Conservation (phyloP, 2,888 invertebrate species). For the Macaria liturata region DNA sequence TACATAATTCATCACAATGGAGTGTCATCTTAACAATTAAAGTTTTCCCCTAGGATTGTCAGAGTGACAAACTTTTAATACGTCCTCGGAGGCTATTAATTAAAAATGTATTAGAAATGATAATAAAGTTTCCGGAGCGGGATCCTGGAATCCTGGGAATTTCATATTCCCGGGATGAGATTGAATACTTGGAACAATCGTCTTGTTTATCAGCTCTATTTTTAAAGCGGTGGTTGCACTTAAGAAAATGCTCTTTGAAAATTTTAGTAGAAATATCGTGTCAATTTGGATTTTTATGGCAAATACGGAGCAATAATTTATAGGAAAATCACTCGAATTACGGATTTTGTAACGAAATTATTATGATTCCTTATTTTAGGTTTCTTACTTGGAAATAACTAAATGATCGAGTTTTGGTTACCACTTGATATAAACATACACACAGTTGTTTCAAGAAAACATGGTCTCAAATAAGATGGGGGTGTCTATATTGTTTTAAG, state of each 20-base stretch:
- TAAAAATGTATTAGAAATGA: constrained; percentile 60
- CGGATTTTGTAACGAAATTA: no score
- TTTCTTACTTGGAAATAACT: no score
- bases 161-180: constrained; percentile 55
- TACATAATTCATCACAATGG: constrained; percentile 22
- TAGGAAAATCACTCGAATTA: no score
- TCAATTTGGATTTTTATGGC: no score
- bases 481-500: no score
- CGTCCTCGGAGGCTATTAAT: constrained; percentile 50
- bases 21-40: constrained; percentile 24
- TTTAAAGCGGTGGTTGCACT: constrained; percentile 28
- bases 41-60: constrained; percentile 37
- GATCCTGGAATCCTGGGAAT: constrained; percentile 45
- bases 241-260: constrained; percentile 3
- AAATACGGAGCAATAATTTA: no score
- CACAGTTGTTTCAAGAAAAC: no score
- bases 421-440: no score
- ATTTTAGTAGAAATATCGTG: background rate
- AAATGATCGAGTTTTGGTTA: no score
- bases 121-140: constrained; percentile 50
- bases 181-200: constrained; percentile 43
- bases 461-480: no score
- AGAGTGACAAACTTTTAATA: constrained; percentile 57
- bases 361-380: no score
- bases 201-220: constrained; percentile 45